Base-by-base conservation (phyloP, 1,140 invertebrate species). In the Drosophila tropicalis region DNA sequence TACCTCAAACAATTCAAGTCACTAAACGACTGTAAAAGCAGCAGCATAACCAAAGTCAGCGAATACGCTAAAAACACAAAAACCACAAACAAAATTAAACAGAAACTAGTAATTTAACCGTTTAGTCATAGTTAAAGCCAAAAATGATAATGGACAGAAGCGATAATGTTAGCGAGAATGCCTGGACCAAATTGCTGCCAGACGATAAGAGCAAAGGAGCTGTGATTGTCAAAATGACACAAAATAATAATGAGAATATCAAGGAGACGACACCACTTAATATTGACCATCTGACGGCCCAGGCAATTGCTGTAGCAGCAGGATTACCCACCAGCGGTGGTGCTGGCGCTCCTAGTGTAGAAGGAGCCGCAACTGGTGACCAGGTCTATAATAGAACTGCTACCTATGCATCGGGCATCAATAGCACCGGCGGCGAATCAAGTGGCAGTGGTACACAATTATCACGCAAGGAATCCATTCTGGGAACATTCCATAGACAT, bases 401-500 rank as follows among this genome's bases (percentile, higher is more conserved):
- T n/a, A 87, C 84, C 22, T 84, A 79, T 22, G 83, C 72, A 1
- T 87, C 83, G 25, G 82, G 86, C 44, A 86, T 87, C 25, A 84
- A 89, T 40, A 84, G 84, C 34, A 76, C 84, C 7, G 84, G 84
- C 19, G 84, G 84, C 47, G 84, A 89, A 51, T 89, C 84, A 1
- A 89, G 80, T 66, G 64, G 74, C 55, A 89, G 84, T 36, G 84
- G 84, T 0, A 89, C 84, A 0, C 67, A 84, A 56, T 81, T 90
- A 56, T 72, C 78, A 12, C 86, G 91, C 39, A 91, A 92, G 70
- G 91, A 91, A 70, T 92, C 91, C 34, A 72, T 94, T 22, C 86
- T 94, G 56, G 92, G 91, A 58, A 92, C 93, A 41, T 93, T 94
- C 80, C 93, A 94, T 47, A 92, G 92, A 73, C 93, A 94, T 65